Evolutionary conservation across 2,113 vertebrate genomes (phyloP), one percentile per base, ranked within the genome.

Genomic region (Erythrolamprus reginae): DNA sequence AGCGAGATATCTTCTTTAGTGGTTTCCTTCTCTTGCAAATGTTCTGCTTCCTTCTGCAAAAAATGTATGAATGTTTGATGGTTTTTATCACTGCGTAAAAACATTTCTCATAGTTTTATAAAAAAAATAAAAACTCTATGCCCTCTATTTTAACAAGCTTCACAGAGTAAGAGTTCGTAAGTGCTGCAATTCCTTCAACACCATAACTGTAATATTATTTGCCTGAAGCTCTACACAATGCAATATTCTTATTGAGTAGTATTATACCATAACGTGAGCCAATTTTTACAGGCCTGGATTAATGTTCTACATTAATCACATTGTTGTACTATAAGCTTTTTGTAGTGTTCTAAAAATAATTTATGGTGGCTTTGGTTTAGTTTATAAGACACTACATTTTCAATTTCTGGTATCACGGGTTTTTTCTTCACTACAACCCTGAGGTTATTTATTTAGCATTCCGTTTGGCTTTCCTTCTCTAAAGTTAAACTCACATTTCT

Each of bases 1-100:
- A 99, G 97, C 61, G 98, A 98, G 7, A 98, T 84, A 0, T 98
- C 98, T 91, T 97, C 96, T 77, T 96, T 96, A 93, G 94, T 90
- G 91, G 89, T 17, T 90, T 90, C 96, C 96, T 95, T 92, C 15
- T 94, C 92, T 95, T 95, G 94, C 1, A 92, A 86, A 47, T 7
- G 0, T 91, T 96, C 97, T 92, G 96, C 97, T 94, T 97, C 97
- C 94, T 96, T 97, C 98, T 99, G 95, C 88, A 24, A 92, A 97
- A 96, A 96, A 95, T 3, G 97, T 3, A 94, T 7, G 0, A 94
- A 95, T 89, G 92, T 90, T 94, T 94, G 0, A 91, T 33, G 9
- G 53, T 92, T 0, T 0, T 0, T 3, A 85, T 21, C 6, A 92
- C 4, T 24, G 93, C 86, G 23, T 51, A 91, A 93, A 3, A 85